Conservation (phyloP, 1,140 invertebrate genomes). For the Ips typographus region DNA sequence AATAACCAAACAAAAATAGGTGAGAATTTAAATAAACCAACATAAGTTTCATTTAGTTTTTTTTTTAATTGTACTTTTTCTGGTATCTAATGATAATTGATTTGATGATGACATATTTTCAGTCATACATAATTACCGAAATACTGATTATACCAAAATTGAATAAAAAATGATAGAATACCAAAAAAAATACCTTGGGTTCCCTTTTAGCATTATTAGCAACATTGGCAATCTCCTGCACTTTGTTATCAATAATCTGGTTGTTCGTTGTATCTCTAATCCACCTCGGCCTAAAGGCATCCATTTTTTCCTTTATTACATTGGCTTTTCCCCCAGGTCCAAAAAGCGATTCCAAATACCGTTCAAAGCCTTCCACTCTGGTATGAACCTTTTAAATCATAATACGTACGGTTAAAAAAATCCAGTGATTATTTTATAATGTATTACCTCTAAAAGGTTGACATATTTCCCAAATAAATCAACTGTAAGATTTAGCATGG, state of each 20-base stretch:
- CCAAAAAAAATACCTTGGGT: conserved; percentile 53
- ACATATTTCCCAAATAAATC: conserved; percentile 89
- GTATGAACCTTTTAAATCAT: conserved; percentile 61
- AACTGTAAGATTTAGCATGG: conserved; percentile 79
- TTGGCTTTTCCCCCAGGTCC: conserved; percentile 68
- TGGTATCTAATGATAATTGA: too few relatives aligned
- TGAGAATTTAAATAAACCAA: too few relatives aligned
- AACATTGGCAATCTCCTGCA: conserved; percentile 63
- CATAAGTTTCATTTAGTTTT: too few relatives aligned
- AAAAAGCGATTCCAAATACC: conserved; percentile 78
- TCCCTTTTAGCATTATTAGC: conserved; percentile 63
- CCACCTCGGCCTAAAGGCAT: conserved; percentile 45
- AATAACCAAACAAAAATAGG: too few relatives aligned
- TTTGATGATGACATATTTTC: too few relatives aligned
- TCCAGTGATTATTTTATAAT: conserved; percentile 38
- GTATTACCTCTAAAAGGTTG: conserved; percentile 75
- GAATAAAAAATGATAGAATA: too few relatives aligned
- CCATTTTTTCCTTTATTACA: conserved; percentile 58
- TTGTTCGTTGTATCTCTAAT: conserved; percentile 37
- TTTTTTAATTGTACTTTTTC: too few relatives aligned
- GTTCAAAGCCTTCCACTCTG: conserved; percentile 82
- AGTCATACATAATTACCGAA: too few relatives aligned
- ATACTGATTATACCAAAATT: too few relatives aligned
- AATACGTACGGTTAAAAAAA: conserved; percentile 35
- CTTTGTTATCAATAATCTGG: conserved; percentile 56